phyloP scores from a whole-genome alignment of 2,888 invertebrate genomes.

The Caenorhabditis sp. region DNA sequence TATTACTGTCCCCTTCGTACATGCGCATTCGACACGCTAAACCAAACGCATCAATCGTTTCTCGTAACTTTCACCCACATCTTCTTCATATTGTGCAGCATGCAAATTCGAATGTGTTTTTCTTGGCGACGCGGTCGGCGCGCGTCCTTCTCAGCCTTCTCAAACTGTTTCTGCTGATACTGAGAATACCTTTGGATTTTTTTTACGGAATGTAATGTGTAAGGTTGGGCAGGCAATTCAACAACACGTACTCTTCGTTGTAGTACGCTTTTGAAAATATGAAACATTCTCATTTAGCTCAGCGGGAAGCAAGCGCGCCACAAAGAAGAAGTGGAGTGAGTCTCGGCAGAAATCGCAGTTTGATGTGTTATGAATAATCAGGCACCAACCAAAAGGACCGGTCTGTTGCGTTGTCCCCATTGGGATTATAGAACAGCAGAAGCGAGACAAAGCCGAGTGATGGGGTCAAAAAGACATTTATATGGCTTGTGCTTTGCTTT shows the following conservation, averaged over 20 bases:
- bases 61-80: slow-evolving; percentile 33
- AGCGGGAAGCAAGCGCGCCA: slow-evolving; percentile 17
- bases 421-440: slow-evolving; percentile 19
- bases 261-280: slow-evolving; percentile 19
- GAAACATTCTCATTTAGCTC: slow-evolving; percentile 35
- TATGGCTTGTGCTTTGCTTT: no score
- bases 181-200: slow-evolving; percentile 14
- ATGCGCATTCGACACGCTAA: slow-evolving; percentile 9
- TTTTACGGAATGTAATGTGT: not conserved
- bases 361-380: slow-evolving; percentile 48
- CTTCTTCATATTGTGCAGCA: slow-evolving; percentile 53
- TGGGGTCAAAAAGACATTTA: slow-evolving; percentile 46
- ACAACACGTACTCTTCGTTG: slow-evolving; percentile 9
- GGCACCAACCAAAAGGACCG: slow-evolving; percentile 27
- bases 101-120: slow-evolving; percentile 58
- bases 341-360: slow-evolving; percentile 19
- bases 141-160: not conserved
- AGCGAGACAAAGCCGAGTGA: slow-evolving; percentile 8
- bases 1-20: slow-evolving; percentile 3
- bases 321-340: slow-evolving; percentile 6
- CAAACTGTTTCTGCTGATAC: not conserved
- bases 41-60: slow-evolving; percentile 42
- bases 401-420: slow-evolving; percentile 2
- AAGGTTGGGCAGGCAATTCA: not conserved
- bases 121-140: slow-evolving; percentile 1